Conservation (phyloP, 1,140 invertebrate species). For the Acyrthosiphon pisum region DNA sequence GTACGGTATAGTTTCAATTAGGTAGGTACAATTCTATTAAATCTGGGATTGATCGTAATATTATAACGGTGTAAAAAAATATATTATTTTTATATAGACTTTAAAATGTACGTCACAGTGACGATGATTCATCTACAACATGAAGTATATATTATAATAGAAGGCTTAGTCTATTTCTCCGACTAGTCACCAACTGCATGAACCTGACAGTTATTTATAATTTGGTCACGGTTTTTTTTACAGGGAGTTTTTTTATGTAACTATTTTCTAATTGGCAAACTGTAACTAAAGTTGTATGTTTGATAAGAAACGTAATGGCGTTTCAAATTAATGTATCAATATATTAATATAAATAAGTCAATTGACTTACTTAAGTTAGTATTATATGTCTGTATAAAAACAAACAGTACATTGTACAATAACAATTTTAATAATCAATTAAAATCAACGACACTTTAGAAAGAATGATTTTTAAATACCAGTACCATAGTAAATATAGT, state of each 20-base stretch:
- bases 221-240: not conserved
- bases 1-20: too few relatives aligned
- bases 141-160: not conserved
- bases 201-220: slow-evolving; percentile 35
- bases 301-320: not conserved
- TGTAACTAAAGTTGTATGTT: not conserved
- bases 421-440: not conserved
- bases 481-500: not conserved
- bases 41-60: not conserved
- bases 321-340: not conserved
- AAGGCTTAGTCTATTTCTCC: not conserved
- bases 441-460: not conserved
- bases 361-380: not conserved
- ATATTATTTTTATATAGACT: not conserved
- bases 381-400: not conserved
- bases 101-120: not conserved
- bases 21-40: not conserved
- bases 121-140: not conserved
- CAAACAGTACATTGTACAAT: not conserved
- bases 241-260: slow-evolving; percentile 15
- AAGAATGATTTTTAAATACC: not conserved
- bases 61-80: not conserved
- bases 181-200: not conserved
- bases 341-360: not conserved
- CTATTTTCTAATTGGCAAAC: not conserved